Base-by-base conservation (phyloP, 2,113 vertebrate genomes). In the Toxotes chatareus region DNA sequence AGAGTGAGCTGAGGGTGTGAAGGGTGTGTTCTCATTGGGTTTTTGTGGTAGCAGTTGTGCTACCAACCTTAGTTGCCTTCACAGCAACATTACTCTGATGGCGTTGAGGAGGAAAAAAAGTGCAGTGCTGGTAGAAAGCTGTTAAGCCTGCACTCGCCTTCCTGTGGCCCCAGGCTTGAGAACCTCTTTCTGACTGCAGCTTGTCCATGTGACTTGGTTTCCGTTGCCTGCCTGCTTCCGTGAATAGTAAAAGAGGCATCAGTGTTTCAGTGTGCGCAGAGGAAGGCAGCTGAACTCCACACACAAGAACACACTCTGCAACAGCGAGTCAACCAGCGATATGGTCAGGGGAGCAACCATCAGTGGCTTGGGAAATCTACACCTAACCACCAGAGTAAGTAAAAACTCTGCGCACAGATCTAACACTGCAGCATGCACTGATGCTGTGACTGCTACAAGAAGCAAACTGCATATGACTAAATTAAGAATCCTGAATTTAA, bases 131-230 rank as follows among this genome's bases (percentile, higher is more conserved):
- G 61, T 49, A 66, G 36, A 86, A 49, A 76, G 40, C 81, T 75
- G 72, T 67, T 70, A 38, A 88, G 79, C 73, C 77, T 80, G 74
- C 75, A 59, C 69, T 85, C 47, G 63, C 82, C 82, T 88, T 87
- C 90, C 83, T 86, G 83, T 87, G 88, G 83, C 82, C 88, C 82
- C 5, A 57, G 70, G 49, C 80, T 78, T 88, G 83, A 83, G 89
- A 89, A 88, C 80, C 73, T 89, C 78, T 87, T 73, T 84, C 70
- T 86, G 86, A 91, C 91, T 90, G 91, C 88, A 89, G 85, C 87
- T 75, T 84, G 92, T 93, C 91, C 95, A 95, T 95, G 95, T 95
- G 95, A 96, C 95, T 91, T 23, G 82, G 93, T 88, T 96, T 96
- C 94, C 94, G 94, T 87, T 92, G 88, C 68, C 71, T 86, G 91